Evolutionary conservation across 1,140 invertebrate genomes (phyloP).

Genomic region (Sogatella furcifera): DNA sequence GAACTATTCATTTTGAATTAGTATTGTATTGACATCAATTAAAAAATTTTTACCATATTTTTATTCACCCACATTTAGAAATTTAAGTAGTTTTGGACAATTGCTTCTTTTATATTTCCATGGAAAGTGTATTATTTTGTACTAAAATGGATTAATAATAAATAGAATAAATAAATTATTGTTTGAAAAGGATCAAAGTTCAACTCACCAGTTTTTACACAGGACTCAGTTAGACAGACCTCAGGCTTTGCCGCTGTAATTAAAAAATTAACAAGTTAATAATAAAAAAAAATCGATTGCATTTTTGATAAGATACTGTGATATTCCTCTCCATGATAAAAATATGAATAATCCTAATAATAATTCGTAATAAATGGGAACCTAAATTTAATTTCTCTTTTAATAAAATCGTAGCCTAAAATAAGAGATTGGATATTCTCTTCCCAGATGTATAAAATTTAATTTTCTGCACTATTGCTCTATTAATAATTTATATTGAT

Average conservation of each 20-base stretch:
- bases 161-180: too few species aligned
- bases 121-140: not conserved
- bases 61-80: not conserved
- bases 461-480: too few species aligned
- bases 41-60: not conserved
- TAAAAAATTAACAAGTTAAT: not conserved
- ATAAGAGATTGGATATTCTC: not conserved
- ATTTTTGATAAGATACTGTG: not conserved
- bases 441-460: too few species aligned
- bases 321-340: not conserved
- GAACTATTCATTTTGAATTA: too few species aligned
- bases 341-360: not conserved
- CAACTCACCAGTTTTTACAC: conserved; percentile 25
- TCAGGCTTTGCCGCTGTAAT: conserved; percentile 6
- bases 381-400: not conserved
- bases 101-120: too few species aligned
- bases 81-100: not conserved
- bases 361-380: not conserved
- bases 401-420: not conserved
- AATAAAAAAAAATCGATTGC: not conserved
- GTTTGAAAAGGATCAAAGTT: too few species aligned
- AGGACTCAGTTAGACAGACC: conserved; percentile 25
- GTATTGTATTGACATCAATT: not conserved
- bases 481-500: too few species aligned
- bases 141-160: too few species aligned